phyloP scores from a whole-genome alignment of 1,140 invertebrate species.

The Heliconius himera region DNA sequence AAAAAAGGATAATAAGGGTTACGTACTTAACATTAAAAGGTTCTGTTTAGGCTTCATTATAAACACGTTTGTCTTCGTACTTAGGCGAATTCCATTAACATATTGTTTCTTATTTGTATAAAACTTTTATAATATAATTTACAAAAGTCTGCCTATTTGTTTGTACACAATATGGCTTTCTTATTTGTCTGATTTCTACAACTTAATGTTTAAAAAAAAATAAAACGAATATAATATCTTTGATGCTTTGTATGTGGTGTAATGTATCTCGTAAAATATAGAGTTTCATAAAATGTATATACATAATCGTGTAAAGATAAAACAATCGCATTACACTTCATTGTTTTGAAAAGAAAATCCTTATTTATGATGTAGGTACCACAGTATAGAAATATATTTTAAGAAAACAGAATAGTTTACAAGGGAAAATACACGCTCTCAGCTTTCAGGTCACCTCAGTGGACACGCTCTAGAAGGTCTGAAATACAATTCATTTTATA shows the following conservation, averaged over 20 bases:
- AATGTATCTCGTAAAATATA: too few relatives aligned
- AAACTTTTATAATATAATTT: too few relatives aligned
- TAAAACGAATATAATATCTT: too few relatives aligned
- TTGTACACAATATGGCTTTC: too few relatives aligned
- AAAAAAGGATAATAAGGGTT: not conserved
- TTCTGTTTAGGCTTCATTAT: not conserved
- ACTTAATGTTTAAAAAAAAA: too few relatives aligned
- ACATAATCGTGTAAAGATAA: not conserved
- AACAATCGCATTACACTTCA: not conserved
- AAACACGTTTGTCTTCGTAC: not conserved
- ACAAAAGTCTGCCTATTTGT: too few relatives aligned
- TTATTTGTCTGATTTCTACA: too few relatives aligned
- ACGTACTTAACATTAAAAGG: not conserved
- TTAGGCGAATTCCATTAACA: not conserved
- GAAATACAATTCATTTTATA: not conserved
- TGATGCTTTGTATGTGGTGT: too few relatives aligned
- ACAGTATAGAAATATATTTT: not conserved
- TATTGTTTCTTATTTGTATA: too few relatives aligned
- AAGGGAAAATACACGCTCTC: not conserved
- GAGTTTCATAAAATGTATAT: too few relatives aligned
- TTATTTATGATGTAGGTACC: not conserved
- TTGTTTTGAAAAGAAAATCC: not conserved
- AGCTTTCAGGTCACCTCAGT: not conserved
- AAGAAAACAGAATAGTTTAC: constrained; percentile 6
- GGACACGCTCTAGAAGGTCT: not conserved